These are phyloP conservation scores for Catajapyx aquilonaris DNA, from an alignment of 1,140 invertebrate genomes.

Conservation along the genomic window DNA sequence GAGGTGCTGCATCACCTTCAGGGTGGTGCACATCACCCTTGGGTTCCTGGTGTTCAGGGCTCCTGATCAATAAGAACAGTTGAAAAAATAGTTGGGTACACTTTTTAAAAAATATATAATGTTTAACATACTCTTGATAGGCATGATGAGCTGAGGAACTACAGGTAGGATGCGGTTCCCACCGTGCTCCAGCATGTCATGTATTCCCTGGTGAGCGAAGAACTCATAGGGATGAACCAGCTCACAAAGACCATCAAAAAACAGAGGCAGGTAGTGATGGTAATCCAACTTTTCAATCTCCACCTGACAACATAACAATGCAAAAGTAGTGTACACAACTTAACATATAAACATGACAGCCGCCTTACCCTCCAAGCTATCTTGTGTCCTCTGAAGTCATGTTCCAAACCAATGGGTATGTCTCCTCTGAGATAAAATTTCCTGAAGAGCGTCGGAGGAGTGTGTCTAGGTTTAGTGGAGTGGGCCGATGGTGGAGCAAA, in stretches of 20 bases:
- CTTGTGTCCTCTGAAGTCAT: no score
- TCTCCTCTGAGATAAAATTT: no score
- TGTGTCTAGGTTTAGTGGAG: no score
- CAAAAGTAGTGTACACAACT: no score
- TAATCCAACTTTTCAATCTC: constrained; percentile 74
- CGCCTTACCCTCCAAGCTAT: no score
- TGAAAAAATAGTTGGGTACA: background rate
- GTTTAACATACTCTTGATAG: constrained; percentile 79
- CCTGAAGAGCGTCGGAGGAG: no score
- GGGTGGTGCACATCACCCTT: constrained; percentile 50
- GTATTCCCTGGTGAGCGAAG: constrained; percentile 66
- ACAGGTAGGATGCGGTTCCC: constrained; percentile 72
- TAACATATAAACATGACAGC: no score
- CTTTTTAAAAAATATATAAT: no score
- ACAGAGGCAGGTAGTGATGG: constrained; percentile 78
- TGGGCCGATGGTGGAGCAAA: no score
- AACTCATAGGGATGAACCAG: constrained; percentile 68
- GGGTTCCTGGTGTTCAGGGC: constrained; percentile 60
- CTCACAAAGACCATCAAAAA: constrained; percentile 81
- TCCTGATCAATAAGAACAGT: constrained; percentile 30
- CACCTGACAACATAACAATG: no score
- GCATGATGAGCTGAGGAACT: constrained; percentile 77
- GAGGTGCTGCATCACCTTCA: constrained; percentile 60
- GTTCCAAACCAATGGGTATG: no score
- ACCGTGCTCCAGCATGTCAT: constrained; percentile 63